Percentiles rank a stretch among this genome's conserved stretches.
Conservation (phyloP, 2,797 vertebrate species). For the Premnoplex brunnescens region DNA sequence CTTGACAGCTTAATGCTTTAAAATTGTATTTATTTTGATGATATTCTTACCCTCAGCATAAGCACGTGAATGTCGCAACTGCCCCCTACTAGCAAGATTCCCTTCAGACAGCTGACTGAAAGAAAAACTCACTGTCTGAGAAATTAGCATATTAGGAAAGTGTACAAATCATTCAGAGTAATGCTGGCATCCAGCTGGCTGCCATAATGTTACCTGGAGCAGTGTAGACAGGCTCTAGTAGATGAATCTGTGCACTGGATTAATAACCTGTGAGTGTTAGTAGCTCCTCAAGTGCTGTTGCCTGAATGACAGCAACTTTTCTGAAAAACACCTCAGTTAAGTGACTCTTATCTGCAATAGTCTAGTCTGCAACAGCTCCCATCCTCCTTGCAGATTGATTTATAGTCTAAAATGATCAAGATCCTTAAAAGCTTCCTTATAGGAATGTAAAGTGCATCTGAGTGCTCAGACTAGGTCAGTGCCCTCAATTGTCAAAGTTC, state of each 20-base stretch:
- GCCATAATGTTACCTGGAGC: not conserved
- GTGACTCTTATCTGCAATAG: not conserved
- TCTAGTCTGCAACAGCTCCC: not conserved
- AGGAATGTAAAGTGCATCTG: not conserved
- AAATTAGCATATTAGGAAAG: not conserved
- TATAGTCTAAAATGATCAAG: conserved; percentile 29
- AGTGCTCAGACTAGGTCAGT: not conserved
- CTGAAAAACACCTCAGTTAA: not conserved
- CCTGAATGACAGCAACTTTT: not conserved
- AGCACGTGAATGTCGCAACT: not conserved
- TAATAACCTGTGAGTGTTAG: not conserved
- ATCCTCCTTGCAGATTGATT: conserved; percentile 20
- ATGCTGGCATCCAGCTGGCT: not conserved
- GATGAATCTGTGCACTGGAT: not conserved
- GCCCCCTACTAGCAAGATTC: not conserved
- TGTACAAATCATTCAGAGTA: not conserved
- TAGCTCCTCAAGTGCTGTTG: not conserved
- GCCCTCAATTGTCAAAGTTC: conserved; percentile 32
- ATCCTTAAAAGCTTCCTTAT: conserved; percentile 16
- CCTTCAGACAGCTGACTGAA: not conserved
- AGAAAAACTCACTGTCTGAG: not conserved
- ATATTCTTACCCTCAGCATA: not conserved
- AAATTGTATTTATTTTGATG: not conserved
- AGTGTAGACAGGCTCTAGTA: not conserved
- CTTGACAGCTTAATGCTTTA: not conserved